phyloP scores from a whole-genome alignment of 2,113 vertebrate genomes.

The Holacanthus passer region DNA sequence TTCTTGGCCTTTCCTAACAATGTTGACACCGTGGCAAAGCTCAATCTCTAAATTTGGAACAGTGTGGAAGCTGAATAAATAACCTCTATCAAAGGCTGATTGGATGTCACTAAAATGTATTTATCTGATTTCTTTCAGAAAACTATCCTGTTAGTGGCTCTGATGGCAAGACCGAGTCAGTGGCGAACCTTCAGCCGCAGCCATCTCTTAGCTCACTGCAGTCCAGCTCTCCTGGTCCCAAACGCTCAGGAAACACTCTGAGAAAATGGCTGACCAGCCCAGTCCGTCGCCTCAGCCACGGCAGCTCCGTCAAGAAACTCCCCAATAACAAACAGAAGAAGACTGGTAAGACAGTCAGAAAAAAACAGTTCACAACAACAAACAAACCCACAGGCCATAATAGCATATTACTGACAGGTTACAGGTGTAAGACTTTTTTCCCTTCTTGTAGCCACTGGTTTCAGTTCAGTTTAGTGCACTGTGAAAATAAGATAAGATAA shows the following conservation, averaged over 20 bases:
- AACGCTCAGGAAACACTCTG: constrained; percentile 96
- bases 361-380: not conserved
- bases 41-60: no score
- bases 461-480: not conserved
- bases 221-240: constrained; percentile 92
- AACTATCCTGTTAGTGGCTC: constrained; percentile 87
- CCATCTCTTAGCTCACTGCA: constrained; percentile 94
- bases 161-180: constrained; percentile 94
- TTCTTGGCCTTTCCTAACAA: no score
- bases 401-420: not conserved
- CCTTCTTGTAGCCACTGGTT: not conserved
- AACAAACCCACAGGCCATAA: not conserved
- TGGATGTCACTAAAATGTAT: not conserved
- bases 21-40: no score
- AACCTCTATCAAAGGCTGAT: not conserved
- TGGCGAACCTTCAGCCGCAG: constrained; percentile 94
- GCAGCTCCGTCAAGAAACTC: constrained; percentile 93
- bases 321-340: constrained; percentile 88
- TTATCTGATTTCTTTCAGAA: constrained; percentile 80
- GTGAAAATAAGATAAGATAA: no score
- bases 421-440: not conserved
- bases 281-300: constrained; percentile 94
- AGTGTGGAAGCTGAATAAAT: not conserved
- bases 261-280: constrained; percentile 98
- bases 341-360: constrained; percentile 44